Conservation (phyloP, 1,140 invertebrate genomes). For the Procambarus clarkii region DNA sequence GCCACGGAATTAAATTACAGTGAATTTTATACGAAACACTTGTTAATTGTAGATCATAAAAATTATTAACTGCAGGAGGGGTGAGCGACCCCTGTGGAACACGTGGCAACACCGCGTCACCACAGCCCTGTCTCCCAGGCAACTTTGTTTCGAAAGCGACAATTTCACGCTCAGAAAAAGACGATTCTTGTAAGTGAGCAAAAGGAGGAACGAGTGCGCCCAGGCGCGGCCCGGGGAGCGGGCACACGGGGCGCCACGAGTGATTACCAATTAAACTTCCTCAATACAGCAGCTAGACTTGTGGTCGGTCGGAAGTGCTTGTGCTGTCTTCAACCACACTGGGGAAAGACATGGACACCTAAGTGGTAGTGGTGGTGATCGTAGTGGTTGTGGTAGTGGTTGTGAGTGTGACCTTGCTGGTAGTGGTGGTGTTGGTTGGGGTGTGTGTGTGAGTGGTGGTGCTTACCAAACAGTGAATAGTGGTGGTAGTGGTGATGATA, state of each 20-base stretch:
- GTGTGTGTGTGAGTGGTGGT: too few relatives aligned
- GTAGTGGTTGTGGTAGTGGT: too few relatives aligned
- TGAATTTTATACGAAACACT: neutral
- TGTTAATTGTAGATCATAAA: neutral
- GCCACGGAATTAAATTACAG: neutral
- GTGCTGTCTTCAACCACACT: too few relatives aligned
- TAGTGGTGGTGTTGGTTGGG: too few relatives aligned
- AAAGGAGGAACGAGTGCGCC: neutral
- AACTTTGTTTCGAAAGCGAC: constrained; percentile 45
- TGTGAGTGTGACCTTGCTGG: too few relatives aligned
- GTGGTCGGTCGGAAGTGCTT: neutral
- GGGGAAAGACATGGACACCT: too few relatives aligned
- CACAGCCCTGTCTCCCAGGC: neutral
- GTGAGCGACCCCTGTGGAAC: neutral
- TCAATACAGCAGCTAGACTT: constrained; percentile 33
- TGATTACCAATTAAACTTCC: constrained; percentile 51
- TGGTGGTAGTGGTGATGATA: too few relatives aligned
- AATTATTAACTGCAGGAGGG: too few relatives aligned
- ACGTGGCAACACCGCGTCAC: neutral
- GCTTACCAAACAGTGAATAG: too few relatives aligned
- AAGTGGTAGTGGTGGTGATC: too few relatives aligned
- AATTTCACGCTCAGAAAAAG: constrained; percentile 48
- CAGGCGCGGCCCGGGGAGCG: neutral
- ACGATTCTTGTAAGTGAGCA: constrained; percentile 25
- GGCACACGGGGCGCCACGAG: neutral